Conservation (phyloP, 2,113 vertebrate species). For the Pelodiscus sinensis region DNA sequence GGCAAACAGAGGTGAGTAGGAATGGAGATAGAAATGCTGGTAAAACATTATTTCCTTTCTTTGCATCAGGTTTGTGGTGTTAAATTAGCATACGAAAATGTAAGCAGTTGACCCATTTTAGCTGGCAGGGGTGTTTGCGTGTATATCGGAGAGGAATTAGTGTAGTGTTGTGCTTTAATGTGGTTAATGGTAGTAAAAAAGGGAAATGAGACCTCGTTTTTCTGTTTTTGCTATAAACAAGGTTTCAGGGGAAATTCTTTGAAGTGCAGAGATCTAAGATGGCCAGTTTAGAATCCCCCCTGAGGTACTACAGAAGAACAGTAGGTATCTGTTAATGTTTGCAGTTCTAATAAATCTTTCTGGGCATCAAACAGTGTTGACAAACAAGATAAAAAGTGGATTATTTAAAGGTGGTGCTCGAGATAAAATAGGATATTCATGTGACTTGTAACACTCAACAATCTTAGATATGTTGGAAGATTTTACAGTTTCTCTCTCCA, state of each 20-base stretch:
- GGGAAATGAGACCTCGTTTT: conserved; percentile 70
- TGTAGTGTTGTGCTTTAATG: conserved; percentile 70
- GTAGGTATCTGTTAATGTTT: conserved; percentile 76
- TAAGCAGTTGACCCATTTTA: conserved; percentile 56
- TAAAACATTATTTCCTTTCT: conserved; percentile 41
- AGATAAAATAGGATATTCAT: conserved; percentile 52
- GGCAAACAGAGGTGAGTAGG: background rate
- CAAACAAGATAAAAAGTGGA: conserved; percentile 69
- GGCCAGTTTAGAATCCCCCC: conserved; percentile 61
- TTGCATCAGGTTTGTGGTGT: conserved; percentile 31
- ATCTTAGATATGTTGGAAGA: conserved; percentile 2
- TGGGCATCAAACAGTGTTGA: conserved; percentile 74
- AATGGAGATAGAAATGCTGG: conserved; percentile 51
- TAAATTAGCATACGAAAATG: conserved; percentile 65
- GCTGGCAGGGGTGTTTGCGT: conserved; percentile 1
- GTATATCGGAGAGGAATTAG: conserved; percentile 41
- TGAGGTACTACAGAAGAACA: conserved; percentile 74
- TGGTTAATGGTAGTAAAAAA: conserved; percentile 72
- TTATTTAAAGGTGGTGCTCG: conserved; percentile 66
- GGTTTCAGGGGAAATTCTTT: conserved; percentile 80
- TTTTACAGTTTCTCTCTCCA: conserved; percentile 47
- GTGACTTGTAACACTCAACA: conserved; percentile 19
- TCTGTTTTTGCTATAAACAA: conserved; percentile 76
- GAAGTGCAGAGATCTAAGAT: conserved; percentile 80
- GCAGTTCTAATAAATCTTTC: conserved; percentile 74